phyloP scores from a whole-genome alignment of 2,113 vertebrate species.

The Forbesichthys agassizii region DNA sequence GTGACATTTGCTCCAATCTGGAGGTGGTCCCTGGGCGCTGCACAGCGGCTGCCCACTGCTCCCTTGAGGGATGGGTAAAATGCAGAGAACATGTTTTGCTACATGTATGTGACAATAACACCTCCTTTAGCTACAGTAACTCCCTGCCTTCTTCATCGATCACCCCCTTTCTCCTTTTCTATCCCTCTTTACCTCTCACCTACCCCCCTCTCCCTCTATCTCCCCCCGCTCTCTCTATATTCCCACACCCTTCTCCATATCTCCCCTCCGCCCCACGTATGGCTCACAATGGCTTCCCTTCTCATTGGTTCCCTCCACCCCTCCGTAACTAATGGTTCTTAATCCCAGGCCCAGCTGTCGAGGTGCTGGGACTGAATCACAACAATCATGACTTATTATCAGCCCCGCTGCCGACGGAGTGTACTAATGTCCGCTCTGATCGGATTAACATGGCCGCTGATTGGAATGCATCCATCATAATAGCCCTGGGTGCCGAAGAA shows the following conservation, averaged over 20 bases:
- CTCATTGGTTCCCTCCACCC: slow-evolving; percentile 11
- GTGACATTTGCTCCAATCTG: no score
- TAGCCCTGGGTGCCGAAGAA: slow-evolving; percentile 55
- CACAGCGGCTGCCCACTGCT: no score
- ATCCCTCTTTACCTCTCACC: neutral
- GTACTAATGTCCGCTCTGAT: slow-evolving; percentile 64
- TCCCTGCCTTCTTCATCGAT: neutral
- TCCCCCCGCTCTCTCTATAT: neutral
- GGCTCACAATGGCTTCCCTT: neutral
- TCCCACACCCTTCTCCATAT: slow-evolving; percentile 8
- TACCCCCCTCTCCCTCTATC: neutral
- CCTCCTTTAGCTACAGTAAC: neutral
- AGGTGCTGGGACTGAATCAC: slow-evolving; percentile 62
- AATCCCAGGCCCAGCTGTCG: slow-evolving; percentile 64
- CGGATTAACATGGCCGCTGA: slow-evolving; percentile 62
- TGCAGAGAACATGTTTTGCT: no score
- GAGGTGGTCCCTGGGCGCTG: no score
- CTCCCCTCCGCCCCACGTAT: neutral
- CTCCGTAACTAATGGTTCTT: slow-evolving; percentile 66
- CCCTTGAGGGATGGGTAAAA: no score
- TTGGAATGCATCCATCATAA: slow-evolving; percentile 69
- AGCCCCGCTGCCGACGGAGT: slow-evolving; percentile 57
- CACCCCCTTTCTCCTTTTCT: slow-evolving; percentile 1
- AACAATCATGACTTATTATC: slow-evolving; percentile 71
- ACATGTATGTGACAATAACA: no score